Percentiles rank a stretch among this genome's conserved stretches.
These are phyloP conservation scores for Ptilonorhynchus violaceus DNA, from an alignment of 2,113 vertebrate species.

Conservation along the genomic window DNA sequence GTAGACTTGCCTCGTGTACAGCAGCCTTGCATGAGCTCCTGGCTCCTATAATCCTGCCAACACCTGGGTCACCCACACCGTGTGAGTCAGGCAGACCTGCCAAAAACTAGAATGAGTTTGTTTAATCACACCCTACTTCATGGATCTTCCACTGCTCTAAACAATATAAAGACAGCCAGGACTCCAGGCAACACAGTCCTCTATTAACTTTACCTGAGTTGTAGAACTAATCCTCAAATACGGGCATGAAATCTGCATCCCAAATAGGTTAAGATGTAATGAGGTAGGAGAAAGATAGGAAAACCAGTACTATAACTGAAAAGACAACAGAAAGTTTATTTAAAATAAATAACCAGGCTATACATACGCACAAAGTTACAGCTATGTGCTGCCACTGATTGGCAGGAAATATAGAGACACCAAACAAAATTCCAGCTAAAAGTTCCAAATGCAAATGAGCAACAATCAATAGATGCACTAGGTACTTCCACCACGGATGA, in stretches of 20 bases:
- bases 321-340: not conserved
- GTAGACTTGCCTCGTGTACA: not conserved
- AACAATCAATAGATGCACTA: not conserved
- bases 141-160: not conserved
- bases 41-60: not conserved
- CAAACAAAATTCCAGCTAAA: not conserved
- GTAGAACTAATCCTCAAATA: not conserved
- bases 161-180: not conserved
- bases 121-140: not conserved
- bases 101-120: not conserved
- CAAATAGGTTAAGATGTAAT: not conserved
- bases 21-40: not conserved
- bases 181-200: not conserved
- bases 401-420: not conserved
- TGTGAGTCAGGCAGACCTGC: fast-evolving
- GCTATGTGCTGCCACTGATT: not conserved
- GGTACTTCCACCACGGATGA: not conserved
- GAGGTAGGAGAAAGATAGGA: not conserved
- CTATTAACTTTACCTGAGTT: not conserved
- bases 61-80: not conserved
- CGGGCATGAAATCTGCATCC: not conserved
- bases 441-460: not conserved
- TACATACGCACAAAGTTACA: not conserved
- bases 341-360: not conserved
- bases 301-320: not conserved